Conservation (phyloP, 2,113 vertebrate genomes). For the Lagopus muta region DNA sequence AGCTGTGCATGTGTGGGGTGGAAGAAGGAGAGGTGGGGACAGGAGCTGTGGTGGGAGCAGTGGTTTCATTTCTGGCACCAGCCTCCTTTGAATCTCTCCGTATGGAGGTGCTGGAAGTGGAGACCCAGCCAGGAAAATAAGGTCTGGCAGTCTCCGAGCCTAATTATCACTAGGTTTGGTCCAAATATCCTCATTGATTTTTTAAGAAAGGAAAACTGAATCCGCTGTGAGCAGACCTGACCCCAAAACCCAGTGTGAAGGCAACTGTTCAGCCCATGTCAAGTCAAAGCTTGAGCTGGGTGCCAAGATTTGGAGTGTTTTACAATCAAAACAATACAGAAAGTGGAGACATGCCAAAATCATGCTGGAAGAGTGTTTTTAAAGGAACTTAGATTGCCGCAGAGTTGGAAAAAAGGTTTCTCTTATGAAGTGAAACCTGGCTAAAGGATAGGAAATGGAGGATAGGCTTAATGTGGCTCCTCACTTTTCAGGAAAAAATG, state of each 20-base stretch:
- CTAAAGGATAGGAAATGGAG: neutral
- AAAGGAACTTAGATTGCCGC: neutral
- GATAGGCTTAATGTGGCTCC: neutral
- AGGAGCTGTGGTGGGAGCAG: neutral
- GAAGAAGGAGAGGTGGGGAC: neutral
- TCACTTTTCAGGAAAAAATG: neutral
- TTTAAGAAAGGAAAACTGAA: neutral
- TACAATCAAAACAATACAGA: neutral
- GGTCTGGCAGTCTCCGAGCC: neutral
- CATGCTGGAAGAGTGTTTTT: neutral
- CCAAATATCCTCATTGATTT: neutral
- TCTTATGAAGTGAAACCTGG: neutral
- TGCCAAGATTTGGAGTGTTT: neutral
- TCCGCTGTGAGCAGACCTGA: neutral
- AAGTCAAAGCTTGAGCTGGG: neutral
- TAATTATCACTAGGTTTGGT: neutral
- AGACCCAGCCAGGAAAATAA: neutral
- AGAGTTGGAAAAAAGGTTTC: neutral
- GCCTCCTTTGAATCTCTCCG: neutral
- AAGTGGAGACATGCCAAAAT: neutral
- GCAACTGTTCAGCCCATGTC: neutral
- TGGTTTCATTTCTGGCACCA: neutral
- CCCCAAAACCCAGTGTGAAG: neutral
- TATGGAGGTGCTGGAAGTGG: neutral
- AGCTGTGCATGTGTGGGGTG: neutral